These are phyloP conservation scores for Scortum barcoo DNA, from an alignment of 2,113 vertebrate species.

Conservation along the genomic window DNA sequence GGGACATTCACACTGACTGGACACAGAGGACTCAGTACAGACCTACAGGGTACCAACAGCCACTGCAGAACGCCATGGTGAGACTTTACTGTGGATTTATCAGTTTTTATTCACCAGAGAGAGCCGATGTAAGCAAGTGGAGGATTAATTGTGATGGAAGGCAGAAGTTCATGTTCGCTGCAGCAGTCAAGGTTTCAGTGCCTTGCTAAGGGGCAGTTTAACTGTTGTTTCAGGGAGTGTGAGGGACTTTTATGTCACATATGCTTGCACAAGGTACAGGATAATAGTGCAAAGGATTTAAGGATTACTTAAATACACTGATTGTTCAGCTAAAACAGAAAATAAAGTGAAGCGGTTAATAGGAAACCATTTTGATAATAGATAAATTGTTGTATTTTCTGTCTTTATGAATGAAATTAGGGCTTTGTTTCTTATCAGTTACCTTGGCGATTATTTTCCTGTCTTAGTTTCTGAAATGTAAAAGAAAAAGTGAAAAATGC, in stretches of 20 bases:
- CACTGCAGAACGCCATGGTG: constrained; percentile 91
- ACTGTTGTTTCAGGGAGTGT: not conserved
- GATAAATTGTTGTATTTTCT: no score
- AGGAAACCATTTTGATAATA: no score
- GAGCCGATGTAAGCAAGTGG: not conserved
- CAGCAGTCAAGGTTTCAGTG: not conserved
- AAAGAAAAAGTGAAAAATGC: not conserved
- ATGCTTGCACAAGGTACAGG: no score
- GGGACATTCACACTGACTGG: constrained; percentile 91
- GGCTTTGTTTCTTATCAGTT: no score
- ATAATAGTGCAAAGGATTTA: no score
- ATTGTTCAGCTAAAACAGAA: no score
- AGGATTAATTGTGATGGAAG: not conserved
- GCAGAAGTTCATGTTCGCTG: no score
- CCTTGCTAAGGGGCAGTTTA: not conserved
- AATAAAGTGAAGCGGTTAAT: no score
- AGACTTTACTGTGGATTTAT: constrained; percentile 55
- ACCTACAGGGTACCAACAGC: constrained; percentile 90
- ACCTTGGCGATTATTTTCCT: not conserved
- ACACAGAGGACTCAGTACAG: constrained; percentile 87
- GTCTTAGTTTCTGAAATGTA: not conserved
- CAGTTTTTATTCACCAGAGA: not conserved
- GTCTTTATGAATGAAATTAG: no score
- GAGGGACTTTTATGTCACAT: no score
- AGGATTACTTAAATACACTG: no score